These are phyloP conservation scores for Apamea crenata DNA, from an alignment of 2,888 invertebrate genomes.

Conservation along the genomic window DNA sequence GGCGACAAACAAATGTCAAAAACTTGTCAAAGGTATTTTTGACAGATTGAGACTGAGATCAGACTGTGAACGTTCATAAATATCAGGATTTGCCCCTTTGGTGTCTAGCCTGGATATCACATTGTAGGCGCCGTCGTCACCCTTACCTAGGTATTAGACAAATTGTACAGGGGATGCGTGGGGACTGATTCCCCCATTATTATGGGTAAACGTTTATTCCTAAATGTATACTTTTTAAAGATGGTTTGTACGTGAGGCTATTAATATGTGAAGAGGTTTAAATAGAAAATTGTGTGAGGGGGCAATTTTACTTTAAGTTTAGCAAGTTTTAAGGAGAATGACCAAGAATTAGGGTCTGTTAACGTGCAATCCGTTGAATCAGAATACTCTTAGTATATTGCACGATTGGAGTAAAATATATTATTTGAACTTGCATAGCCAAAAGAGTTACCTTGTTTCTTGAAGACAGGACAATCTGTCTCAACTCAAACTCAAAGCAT, in stretches of 20 bases:
- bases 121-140: constrained; percentile 38
- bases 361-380: not conserved
- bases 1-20: too few species aligned
- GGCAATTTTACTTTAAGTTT: not conserved
- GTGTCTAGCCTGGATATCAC: constrained; percentile 34
- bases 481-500: too few species aligned
- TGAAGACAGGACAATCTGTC: not conserved
- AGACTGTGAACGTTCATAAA: not conserved
- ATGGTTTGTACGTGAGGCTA: not conserved
- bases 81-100: not conserved
- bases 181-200: constrained; percentile 39
- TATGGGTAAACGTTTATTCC: constrained; percentile 34
- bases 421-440: not conserved
- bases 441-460: not conserved
- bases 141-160: constrained; percentile 47
- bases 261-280: constrained; percentile 37
- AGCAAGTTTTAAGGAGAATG: not conserved
- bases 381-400: not conserved
- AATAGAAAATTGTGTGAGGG: constrained; percentile 28
- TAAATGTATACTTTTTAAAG: constrained; percentile 40
- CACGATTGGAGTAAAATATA: not conserved
- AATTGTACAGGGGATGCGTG: constrained; percentile 24
- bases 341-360: not conserved
- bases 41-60: too few species aligned
- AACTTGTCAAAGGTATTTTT: too few species aligned